These are phyloP conservation scores for Phylloscopus whistleri DNA, from an alignment of 2,113 vertebrate genomes.

Conservation along the genomic window DNA sequence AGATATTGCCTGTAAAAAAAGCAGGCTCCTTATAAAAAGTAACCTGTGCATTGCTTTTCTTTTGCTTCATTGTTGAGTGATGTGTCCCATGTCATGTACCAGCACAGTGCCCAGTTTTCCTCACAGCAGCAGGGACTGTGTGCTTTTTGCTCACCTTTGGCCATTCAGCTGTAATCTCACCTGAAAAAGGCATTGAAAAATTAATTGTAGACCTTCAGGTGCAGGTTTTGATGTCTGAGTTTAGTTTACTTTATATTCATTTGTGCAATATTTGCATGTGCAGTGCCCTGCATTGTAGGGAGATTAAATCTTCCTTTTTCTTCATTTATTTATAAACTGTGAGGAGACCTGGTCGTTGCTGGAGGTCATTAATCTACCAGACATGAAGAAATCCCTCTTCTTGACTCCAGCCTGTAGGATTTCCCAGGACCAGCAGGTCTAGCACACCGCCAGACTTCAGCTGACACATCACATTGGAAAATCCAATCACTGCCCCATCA, in stretches of 20 bases:
- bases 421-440: neutral
- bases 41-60: neutral
- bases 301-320: neutral
- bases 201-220: neutral
- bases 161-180: neutral
- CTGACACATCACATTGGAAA: neutral
- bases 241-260: neutral
- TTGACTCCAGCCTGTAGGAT: neutral
- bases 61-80: neutral
- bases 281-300: neutral
- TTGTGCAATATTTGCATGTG: neutral
- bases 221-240: neutral
- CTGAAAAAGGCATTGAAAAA: neutral
- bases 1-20: neutral
- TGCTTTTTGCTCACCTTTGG: neutral
- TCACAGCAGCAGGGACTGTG: neutral
- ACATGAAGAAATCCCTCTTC: neutral
- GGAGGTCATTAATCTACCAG: neutral
- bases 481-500: neutral
- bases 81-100: fast-evolving
- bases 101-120: neutral
- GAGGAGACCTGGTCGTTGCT: neutral
- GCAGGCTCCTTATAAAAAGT: neutral
- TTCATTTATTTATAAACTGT: neutral
- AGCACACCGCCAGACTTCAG: neutral